Percentiles rank a stretch among this genome's conserved stretches.
Evolutionary conservation across 2,113 vertebrate species (phyloP).

Genomic region (Sigmodon hispidus): DNA sequence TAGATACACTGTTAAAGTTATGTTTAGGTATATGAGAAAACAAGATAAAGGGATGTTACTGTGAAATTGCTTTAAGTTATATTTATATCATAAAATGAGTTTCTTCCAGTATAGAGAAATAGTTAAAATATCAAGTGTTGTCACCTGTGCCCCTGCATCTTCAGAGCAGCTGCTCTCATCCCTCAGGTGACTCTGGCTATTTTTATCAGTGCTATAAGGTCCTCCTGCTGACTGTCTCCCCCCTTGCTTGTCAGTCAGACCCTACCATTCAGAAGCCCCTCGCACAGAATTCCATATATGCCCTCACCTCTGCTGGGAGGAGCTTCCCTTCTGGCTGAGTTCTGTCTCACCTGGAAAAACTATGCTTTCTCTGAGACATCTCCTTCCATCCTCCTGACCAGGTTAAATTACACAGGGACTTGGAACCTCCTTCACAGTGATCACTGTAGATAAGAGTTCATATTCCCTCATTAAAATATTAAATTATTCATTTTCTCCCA

Average conservation of each 20-base stretch:
- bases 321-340: not conserved
- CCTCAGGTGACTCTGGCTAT: not conserved
- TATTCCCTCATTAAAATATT: not conserved
- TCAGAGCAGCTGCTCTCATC: not conserved
- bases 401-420: not conserved
- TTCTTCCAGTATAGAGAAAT: not conserved
- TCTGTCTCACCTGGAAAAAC: not conserved
- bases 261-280: not conserved
- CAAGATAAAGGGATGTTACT: not conserved
- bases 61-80: not conserved
- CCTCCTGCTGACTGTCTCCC: too few species aligned
- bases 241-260: not conserved
- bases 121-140: not conserved
- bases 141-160: not conserved
- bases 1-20: not conserved
- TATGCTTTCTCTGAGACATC: not conserved
- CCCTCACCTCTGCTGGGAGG: not conserved
- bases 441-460: not conserved
- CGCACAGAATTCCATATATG: not conserved
- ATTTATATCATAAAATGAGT: not conserved
- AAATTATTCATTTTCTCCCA: not conserved
- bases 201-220: fast-evolving
- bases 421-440: not conserved
- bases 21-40: not conserved
- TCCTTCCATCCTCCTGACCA: not conserved